phyloP scores from a whole-genome alignment of 2,797 vertebrate genomes.

The Carduelis carduelis region DNA sequence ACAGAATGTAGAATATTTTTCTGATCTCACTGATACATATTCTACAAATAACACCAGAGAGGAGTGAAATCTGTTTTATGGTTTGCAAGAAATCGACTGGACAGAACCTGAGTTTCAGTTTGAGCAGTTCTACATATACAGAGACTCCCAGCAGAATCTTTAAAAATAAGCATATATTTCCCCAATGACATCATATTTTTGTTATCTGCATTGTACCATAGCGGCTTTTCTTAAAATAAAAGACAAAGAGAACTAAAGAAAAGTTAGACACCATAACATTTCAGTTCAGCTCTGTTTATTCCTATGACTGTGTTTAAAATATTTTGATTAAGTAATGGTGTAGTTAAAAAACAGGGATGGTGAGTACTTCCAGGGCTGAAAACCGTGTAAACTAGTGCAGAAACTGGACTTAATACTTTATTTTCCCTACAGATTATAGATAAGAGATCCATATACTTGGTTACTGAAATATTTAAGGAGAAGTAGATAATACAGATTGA shows the following conservation, averaged over 20 bases:
- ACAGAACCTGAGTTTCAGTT: slow-evolving; percentile 76
- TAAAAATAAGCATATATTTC: slow-evolving; percentile 82
- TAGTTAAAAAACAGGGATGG: background rate
- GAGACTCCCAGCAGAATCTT: slow-evolving; percentile 77
- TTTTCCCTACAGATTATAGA: background rate
- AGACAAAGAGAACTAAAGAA: slow-evolving; percentile 60
- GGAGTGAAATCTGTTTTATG: slow-evolving; percentile 82
- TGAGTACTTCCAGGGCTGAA: slow-evolving; percentile 4
- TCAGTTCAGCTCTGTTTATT: slow-evolving; percentile 38
- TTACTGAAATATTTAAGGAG: background rate
- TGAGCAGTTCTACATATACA: slow-evolving; percentile 72
- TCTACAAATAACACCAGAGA: slow-evolving; percentile 67
- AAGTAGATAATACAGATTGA: background rate
- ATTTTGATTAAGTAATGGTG: slow-evolving; percentile 37
- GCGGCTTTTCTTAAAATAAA: background rate
- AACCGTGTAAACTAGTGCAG: background rate
- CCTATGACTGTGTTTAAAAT: slow-evolving; percentile 11
- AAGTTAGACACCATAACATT: slow-evolving; percentile 41
- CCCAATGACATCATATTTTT: slow-evolving; percentile 73
- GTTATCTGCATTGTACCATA: slow-evolving; percentile 74
- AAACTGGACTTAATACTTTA: background rate
- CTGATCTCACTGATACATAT: slow-evolving; percentile 72
- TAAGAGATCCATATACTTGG: background rate
- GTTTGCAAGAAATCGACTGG: slow-evolving; percentile 75
- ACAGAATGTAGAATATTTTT: slow-evolving; percentile 67